phyloP scores from a whole-genome alignment of 2,113 vertebrate species.

The Ancistrus triradiatus region DNA sequence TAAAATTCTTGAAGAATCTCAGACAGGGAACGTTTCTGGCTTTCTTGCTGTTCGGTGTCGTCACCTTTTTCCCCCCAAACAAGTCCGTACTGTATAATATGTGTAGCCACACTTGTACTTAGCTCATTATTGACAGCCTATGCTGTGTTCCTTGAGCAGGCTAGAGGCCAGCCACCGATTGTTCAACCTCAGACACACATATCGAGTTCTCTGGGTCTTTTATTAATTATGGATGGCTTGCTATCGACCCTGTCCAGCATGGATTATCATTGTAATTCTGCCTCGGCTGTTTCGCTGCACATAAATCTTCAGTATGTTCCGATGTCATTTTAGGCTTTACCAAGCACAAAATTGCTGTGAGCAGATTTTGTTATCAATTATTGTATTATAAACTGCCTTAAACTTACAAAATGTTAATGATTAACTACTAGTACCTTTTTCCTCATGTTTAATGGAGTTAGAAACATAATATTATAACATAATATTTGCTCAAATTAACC shows the following conservation, averaged over 20 bases:
- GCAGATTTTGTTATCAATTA: no score
- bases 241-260: not conserved
- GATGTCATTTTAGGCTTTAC: not conserved
- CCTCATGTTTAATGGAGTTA: no score
- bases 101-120: not conserved
- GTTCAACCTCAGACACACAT: not conserved
- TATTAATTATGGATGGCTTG: conserved; percentile 10
- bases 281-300: not conserved
- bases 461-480: no score
- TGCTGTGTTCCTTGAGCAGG: not conserved
- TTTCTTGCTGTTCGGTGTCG: not conserved
- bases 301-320: not conserved
- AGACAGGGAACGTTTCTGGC: not conserved
- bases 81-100: not conserved
- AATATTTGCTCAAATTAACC: no score
- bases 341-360: no score
- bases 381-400: no score
- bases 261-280: not conserved
- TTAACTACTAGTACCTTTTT: no score
- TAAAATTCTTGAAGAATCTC: no score
- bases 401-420: no score
- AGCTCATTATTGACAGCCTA: not conserved
- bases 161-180: not conserved
- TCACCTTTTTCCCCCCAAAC: no score
- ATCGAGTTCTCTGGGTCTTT: not conserved